Percentiles rank a stretch among this genome's conserved stretches.
Conservation (phyloP, 1,140 invertebrate genomes). For the Goniozus legneri region DNA sequence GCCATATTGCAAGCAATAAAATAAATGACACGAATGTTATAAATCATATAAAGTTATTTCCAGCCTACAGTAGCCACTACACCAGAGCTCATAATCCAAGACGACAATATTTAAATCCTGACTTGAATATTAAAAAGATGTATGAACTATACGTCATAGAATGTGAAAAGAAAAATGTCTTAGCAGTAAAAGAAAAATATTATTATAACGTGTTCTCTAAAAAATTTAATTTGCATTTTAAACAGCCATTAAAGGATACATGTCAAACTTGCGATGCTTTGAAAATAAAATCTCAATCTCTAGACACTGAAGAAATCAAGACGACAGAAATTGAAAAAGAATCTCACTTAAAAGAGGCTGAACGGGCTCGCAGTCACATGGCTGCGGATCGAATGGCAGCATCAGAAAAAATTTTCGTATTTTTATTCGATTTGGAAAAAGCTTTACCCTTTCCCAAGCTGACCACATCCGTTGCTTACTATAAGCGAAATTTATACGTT, state of each 20-base stretch:
- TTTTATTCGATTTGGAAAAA: slow-evolving; percentile 30
- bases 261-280: slow-evolving; percentile 24
- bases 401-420: slow-evolving; percentile 16
- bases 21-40: slow-evolving; percentile 13
- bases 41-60: slow-evolving; percentile 20
- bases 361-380: slow-evolving; percentile 13
- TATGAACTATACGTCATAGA: slow-evolving; percentile 48
- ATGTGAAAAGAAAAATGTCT: slow-evolving; percentile 38
- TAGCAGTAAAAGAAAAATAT: slow-evolving; percentile 50
- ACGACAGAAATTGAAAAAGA: slow-evolving; percentile 18
- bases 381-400: slow-evolving; percentile 12
- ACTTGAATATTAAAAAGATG: slow-evolving; percentile 52
- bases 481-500: slow-evolving; percentile 30
- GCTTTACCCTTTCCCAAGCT: slow-evolving; percentile 27
- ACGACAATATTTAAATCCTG: slow-evolving; percentile 49
- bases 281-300: slow-evolving; percentile 15
- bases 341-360: slow-evolving; percentile 20
- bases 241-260: slow-evolving; percentile 40
- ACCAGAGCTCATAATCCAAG: slow-evolving; percentile 47
- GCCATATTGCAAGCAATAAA: slow-evolving; percentile 12
- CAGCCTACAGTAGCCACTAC: slow-evolving; percentile 19
- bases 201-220: slow-evolving; percentile 52
- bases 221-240: slow-evolving; percentile 54
- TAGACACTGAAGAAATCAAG: slow-evolving; percentile 16
- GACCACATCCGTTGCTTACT: slow-evolving; percentile 22